These are phyloP conservation scores for Augochlora pura DNA, from an alignment of 1,140 invertebrate genomes.

Conservation along the genomic window DNA sequence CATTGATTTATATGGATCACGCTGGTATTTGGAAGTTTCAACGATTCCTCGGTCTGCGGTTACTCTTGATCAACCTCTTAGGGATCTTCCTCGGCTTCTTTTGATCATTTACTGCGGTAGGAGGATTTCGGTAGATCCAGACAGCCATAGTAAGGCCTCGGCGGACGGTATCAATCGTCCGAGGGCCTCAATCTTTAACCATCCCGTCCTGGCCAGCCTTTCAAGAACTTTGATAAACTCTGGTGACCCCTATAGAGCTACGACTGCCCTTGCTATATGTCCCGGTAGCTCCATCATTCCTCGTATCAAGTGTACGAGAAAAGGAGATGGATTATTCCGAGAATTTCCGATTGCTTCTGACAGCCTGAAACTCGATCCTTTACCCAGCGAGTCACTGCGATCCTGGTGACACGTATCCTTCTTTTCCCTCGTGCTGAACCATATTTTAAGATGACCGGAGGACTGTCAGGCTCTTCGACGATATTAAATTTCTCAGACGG, in stretches of 20 bases:
- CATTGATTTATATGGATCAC: too few species aligned
- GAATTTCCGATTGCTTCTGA: conserved; percentile 29
- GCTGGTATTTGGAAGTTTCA: too few species aligned
- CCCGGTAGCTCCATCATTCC: conserved; percentile 22
- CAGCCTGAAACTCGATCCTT: conserved; percentile 39
- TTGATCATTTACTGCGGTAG: too few species aligned
- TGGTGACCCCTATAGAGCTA: background rate
- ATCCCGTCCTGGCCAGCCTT: background rate
- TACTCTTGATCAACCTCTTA: too few species aligned
- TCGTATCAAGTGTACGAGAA: background rate
- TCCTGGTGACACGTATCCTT: conserved; percentile 23
- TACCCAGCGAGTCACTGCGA: background rate
- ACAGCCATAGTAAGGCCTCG: too few species aligned
- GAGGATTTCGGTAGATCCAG: too few species aligned
- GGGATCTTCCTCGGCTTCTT: too few species aligned
- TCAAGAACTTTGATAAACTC: background rate
- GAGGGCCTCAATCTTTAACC: background rate
- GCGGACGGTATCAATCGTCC: too few species aligned
- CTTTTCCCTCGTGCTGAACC: conserved; percentile 5
- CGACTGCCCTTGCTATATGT: background rate
- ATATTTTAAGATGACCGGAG: conserved; percentile 33
- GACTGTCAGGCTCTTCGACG: conserved; percentile 25
- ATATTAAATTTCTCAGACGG: conserved; percentile 32
- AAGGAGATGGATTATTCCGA: conserved; percentile 12
- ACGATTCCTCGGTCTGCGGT: too few species aligned